Conservation (phyloP, 2,113 vertebrate genomes). For the Phaethon lepturus region DNA sequence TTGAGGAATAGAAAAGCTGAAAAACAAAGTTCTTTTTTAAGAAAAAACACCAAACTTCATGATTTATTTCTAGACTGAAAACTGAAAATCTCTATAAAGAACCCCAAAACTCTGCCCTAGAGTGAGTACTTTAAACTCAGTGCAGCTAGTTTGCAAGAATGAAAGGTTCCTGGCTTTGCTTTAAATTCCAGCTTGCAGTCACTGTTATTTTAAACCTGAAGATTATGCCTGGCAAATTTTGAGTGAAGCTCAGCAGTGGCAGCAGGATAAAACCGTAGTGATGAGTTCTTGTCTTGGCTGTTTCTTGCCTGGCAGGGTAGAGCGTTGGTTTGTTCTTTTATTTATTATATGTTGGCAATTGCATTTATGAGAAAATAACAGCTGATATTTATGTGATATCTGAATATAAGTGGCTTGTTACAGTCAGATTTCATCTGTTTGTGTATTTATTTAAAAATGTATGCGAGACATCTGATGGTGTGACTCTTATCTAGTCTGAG, state of each 20-base stretch:
- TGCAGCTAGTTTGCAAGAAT: neutral
- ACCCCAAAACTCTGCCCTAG: neutral
- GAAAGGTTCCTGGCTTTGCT: slow-evolving; percentile 15
- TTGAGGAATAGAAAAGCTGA: neutral
- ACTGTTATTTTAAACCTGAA: slow-evolving; percentile 26
- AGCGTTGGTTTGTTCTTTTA: slow-evolving; percentile 54
- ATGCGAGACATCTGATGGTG: neutral
- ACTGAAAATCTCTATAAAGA: neutral
- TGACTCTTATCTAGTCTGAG: neutral
- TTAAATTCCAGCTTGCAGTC: neutral
- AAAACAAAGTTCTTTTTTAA: neutral
- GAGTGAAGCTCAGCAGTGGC: slow-evolving; percentile 3
- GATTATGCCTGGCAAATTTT: slow-evolving; percentile 4
- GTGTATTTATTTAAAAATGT: neutral
- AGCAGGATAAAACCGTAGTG: slow-evolving; percentile 1
- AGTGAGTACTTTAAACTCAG: neutral
- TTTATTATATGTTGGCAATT: slow-evolving; percentile 40
- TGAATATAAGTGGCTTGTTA: slow-evolving; percentile 9
- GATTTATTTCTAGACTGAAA: neutral
- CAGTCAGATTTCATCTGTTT: slow-evolving; percentile 48
- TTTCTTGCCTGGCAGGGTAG: slow-evolving; percentile 34
- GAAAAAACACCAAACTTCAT: neutral
- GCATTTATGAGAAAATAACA: slow-evolving; percentile 66
- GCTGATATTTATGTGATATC: slow-evolving; percentile 53
- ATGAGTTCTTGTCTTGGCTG: slow-evolving; percentile 36